Evolutionary conservation across 2,113 vertebrate species (phyloP).

Genomic region (Heliornis fulica): DNA sequence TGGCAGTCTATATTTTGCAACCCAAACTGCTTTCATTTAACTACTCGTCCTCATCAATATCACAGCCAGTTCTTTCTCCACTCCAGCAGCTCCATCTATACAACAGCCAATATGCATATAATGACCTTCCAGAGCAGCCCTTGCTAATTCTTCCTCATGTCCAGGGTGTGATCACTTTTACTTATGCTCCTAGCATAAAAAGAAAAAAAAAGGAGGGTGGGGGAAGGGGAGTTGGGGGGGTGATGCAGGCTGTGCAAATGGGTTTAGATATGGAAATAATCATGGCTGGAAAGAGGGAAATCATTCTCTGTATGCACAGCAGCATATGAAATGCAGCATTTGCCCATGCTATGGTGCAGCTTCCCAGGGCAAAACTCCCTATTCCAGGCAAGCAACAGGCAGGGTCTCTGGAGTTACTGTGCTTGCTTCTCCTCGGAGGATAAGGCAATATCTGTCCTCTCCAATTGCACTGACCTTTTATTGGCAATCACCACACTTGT

Average conservation of each 20-base stretch:
- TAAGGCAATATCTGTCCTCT: not conserved
- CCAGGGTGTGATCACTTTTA: not conserved
- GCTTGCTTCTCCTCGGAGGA: not conserved
- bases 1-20: conserved; percentile 42
- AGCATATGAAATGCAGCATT: not conserved
- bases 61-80: conserved; percentile 20
- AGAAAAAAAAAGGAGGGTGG: not conserved
- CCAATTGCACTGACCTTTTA: not conserved
- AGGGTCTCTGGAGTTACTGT: not conserved
- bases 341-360: not conserved
- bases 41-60: conserved; percentile 35
- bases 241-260: not conserved
- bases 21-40: conserved; percentile 54
- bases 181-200: not conserved
- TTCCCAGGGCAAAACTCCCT: not conserved
- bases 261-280: not conserved
- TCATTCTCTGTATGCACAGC: not conserved
- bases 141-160: not conserved
- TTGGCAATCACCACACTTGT: not conserved
- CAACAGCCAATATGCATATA: conserved; percentile 6
- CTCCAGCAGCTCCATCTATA: conserved; percentile 1
- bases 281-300: not conserved
- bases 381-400: not conserved
- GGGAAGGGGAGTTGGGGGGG: too few species aligned
- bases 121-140: conserved; percentile 16